Evolutionary conservation across 2,888 invertebrate species (phyloP).

Genomic region (Tenthredo distinguenda): DNA sequence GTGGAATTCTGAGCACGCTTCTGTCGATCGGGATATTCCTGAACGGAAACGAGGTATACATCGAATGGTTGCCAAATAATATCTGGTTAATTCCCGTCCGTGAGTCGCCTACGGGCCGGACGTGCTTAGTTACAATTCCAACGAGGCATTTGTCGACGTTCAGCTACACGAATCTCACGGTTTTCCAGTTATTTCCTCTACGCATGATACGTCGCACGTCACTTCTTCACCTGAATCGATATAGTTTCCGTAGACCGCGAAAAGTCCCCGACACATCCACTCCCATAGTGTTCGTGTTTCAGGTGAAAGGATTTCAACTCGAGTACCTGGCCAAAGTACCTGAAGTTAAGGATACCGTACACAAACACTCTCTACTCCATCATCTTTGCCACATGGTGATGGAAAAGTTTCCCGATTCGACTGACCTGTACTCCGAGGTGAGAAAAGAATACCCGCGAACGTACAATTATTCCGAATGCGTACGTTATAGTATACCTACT

Average conservation of each 20-base stretch:
- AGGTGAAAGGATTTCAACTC: constrained; percentile 97
- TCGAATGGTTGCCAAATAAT: constrained; percentile 72
- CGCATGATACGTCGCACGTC: constrained; percentile 1
- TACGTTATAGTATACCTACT: too few relatives aligned
- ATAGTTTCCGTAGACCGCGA: background rate
- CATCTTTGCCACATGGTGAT: constrained; percentile 98
- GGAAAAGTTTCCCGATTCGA: constrained; percentile 96
- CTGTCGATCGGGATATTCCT: constrained; percentile 97
- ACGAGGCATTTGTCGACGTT: background rate
- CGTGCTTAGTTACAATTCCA: background rate
- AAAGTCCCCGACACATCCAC: background rate
- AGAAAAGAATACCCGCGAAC: constrained; percentile 62
- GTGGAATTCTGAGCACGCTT: constrained; percentile 95
- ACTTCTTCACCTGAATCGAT: background rate
- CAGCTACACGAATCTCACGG: background rate
- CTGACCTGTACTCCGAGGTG: constrained; percentile 98
- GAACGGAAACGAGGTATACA: constrained; percentile 87
- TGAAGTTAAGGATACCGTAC: constrained; percentile 99
- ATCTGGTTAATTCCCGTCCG: constrained; percentile 66
- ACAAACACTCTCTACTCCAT: constrained; percentile 98
- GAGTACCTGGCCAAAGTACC: constrained; percentile 98
- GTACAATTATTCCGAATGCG: background rate
- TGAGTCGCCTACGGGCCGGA: constrained; percentile 10
- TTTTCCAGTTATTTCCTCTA: background rate
- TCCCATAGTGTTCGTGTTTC: constrained; percentile 59